These are phyloP conservation scores for Drosophila parthenogenetica DNA, from an alignment of 2,888 invertebrate genomes.

Conservation along the genomic window DNA sequence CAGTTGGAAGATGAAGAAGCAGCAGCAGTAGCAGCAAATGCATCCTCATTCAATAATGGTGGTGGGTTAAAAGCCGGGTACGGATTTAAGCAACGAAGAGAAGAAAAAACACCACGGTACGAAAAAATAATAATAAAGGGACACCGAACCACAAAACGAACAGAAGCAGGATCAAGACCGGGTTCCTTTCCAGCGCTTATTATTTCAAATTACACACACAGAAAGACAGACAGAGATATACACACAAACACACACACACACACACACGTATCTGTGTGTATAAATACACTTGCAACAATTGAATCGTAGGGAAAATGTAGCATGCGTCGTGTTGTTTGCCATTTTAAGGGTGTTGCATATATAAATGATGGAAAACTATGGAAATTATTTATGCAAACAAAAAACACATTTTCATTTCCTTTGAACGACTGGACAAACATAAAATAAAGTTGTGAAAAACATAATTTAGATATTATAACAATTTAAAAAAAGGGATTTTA, in stretches of 20 bases:
- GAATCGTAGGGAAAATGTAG: slow-evolving; percentile 33
- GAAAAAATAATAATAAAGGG: slow-evolving; percentile 27
- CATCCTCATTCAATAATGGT: slow-evolving; percentile 48
- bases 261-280: slow-evolving; percentile 12
- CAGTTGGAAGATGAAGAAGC: slow-evolving; percentile 1
- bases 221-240: slow-evolving; percentile 29
- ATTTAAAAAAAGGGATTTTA: too few species aligned
- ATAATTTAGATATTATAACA: background rate
- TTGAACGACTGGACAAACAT: too few species aligned
- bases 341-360: slow-evolving; percentile 29
- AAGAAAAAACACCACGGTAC: slow-evolving; percentile 24
- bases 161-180: slow-evolving; percentile 11
- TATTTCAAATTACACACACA: slow-evolving; percentile 67
- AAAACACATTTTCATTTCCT: slow-evolving; percentile 2
- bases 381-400: slow-evolving; percentile 17
- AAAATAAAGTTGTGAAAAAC: background rate
- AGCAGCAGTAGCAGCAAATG: slow-evolving; percentile 31
- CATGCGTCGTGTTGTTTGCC: slow-evolving; percentile 16
- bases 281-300: slow-evolving; percentile 50
- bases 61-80: slow-evolving; percentile 75
- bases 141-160: slow-evolving; percentile 13
- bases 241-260: slow-evolving; percentile 11
- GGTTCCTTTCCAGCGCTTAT: slow-evolving; percentile 54
- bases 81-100: slow-evolving; percentile 19
- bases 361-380: slow-evolving; percentile 7